A percentile compares a stretch with the other conserved stretches of the same genome.
Evolutionary conservation across 2,113 vertebrate genomes (phyloP).

Genomic region (Sinocyclocheilus maitianheensis): DNA sequence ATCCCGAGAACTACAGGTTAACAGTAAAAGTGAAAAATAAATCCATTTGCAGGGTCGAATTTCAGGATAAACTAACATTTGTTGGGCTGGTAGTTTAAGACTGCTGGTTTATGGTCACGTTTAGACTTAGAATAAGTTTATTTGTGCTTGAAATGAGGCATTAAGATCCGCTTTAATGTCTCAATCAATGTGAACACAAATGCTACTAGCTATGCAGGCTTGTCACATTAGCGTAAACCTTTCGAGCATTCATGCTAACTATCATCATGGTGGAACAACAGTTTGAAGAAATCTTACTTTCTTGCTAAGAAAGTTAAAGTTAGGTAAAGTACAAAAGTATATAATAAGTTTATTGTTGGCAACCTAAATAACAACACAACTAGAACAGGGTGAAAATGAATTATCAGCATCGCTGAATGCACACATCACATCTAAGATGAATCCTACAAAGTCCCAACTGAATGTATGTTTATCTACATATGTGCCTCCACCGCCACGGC

Average conservation of each 20-base stretch:
- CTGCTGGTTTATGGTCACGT: not conserved
- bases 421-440: not conserved
- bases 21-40: not conserved
- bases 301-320: not conserved
- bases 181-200: no score
- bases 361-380: not conserved
- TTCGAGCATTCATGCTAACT: not conserved
- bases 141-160: not conserved
- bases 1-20: not conserved
- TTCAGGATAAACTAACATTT: not conserved
- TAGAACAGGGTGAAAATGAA: not conserved
- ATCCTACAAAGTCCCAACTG: not conserved
- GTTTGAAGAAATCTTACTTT: not conserved
- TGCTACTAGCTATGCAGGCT: no score
- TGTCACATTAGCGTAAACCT: no score
- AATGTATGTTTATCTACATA: not conserved
- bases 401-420: not conserved
- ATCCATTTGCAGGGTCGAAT: not conserved
- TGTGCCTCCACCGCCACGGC: slow-evolving; percentile 42
- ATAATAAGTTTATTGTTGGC: not conserved
- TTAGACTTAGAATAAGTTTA: not conserved
- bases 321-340: not conserved
- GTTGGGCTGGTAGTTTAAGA: not conserved
- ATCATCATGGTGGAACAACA: not conserved
- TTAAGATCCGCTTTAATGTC: not conserved